Base-by-base conservation (phyloP, 2,888 invertebrate species). In the Phortica magna region DNA sequence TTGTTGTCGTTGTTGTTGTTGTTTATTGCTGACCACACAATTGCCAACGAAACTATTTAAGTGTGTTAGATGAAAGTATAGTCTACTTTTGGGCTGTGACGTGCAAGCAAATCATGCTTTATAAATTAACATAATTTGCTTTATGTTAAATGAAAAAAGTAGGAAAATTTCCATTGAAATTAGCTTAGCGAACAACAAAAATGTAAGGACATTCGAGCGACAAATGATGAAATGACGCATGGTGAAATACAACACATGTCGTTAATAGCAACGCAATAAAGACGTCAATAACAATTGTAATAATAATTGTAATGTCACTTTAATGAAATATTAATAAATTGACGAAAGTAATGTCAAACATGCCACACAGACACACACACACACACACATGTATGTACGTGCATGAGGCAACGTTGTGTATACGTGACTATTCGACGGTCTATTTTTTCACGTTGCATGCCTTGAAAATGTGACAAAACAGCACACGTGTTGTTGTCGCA, bases 121-220 rank as follows among this genome's bases (percentile, higher is more conserved):
- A n/a, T n/a, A n/a, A n/a, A n/a, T n/a, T n/a, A n/a, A n/a, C n/a
- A n/a, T n/a, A n/a, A n/a, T n/a, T n/a, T n/a, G n/a, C n/a, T n/a
- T n/a, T n/a, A n/a, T n/a, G n/a, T n/a, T n/a, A n/a, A n/a, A n/a
- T n/a, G n/a, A n/a, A n/a, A n/a, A n/a, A n/a, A n/a, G n/a, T n/a
- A n/a, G n/a, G n/a, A n/a, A n/a, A n/a, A n/a, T n/a, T n/a, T n/a
- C n/a, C n/a, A n/a, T n/a, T n/a, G n/a, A n/a, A n/a, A n/a, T n/a
- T n/a, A n/a, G n/a, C n/a, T n/a, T n/a, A n/a, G n/a, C n/a, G n/a
- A n/a, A n/a, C n/a, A n/a, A n/a, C n/a, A n/a, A n/a, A n/a, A n/a
- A n/a, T n/a, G n/a, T n/a, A n/a, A 64, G 65, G 65, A 65, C 65
- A 65, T 65, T 65, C 65, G 41, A 65, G 31, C 65, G 31, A 7